Base-by-base conservation (phyloP, 2,888 invertebrate species). In the Dynastes grantii region DNA sequence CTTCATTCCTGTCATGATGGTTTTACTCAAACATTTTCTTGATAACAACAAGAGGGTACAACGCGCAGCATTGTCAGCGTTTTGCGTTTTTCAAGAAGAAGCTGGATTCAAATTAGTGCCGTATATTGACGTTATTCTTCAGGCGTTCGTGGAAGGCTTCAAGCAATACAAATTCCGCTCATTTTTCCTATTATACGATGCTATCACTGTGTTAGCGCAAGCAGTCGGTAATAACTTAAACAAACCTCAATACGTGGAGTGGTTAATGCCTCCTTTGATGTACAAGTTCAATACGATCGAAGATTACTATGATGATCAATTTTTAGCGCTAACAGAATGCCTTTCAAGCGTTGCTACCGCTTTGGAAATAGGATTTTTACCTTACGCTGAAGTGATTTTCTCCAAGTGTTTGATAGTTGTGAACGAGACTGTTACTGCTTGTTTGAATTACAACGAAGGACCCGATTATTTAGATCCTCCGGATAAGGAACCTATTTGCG, bases 31-130 rank as follows among this genome's bases (percentile, higher is more conserved):
- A 84, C 89, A 94, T 83, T 92, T 94, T 64, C 87, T 95, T 82
- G 95, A 95, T 88, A 90, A 91, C 27, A 95, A 95, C 88, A 95
- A 95, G 86, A 88, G 94, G 76, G 95, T 95, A 9, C 95, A 95
- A 87, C 93, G 95, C 85, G 95, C 95, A 2, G 95, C 95, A 0
- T 94, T 95, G 85, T 94, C 94, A 40, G 94, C 95, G 1, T 95
- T 95, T 87, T 95, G 95, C 53, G 94, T 94, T 0, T 90, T 95
- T 64, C 94, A 95, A 88, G 95, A 95, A 87, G 95, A 95, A 86
- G 94, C 95, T 0, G 93, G 93, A 83, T 91, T 92, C 45, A 94
- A 94, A 86, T 88, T 95, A 71, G 92, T 94, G 37, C 94, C 94
- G 1, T 94, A 94, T 85, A 90, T 95, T 70, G 91, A 92, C 77